Evolutionary conservation across 2,888 invertebrate genomes (phyloP), one percentile per base, ranked within the genome.

Genomic region (Uropetala carovei): DNA sequence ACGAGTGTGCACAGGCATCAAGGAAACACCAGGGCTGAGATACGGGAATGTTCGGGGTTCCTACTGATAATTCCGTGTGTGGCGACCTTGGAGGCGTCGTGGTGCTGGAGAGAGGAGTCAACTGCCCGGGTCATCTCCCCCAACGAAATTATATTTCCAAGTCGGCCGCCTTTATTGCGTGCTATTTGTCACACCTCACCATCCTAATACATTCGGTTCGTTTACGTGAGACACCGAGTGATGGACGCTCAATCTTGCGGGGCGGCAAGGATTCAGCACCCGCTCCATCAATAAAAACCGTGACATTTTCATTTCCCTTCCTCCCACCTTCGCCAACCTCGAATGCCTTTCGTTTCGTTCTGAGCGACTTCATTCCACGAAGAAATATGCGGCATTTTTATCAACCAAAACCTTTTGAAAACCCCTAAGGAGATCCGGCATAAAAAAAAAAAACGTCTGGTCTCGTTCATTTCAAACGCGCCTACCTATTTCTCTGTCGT

Each of bases 91-190:
- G 14, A 11, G 27, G 27, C 13, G 75, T 75, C 4, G 13, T 22
- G 75, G 75, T 27, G 11, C 5, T 43, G 43, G 43, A 5, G 22
- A 27, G 22, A 27, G 75, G 13, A 75, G 75, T 22, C 75, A 75
- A 22, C 75, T 75, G n/a, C 75, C 22, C 11, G 27, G 27, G 75
- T 4, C 68, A 64, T 14, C 64, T n/a, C 0, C 13, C 64, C 10
- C 27, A n/a, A 27, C 75, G 75, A 75, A 75, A 75, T 75, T 22
- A 27, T 27, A 22, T 75, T 75, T 75, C 75, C 75, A 75, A 75
- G 75, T 27, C 22, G 75, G 22, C 22, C 22, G 22, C 75, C 27
- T n/a, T 75, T 75, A 75, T 75, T 4, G 75, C 27, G 11, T 9
- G 27, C 75, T 43, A 75, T 75, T 75, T 75, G 75, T 22, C 75